These are phyloP conservation scores for Epinotia ramella DNA, from an alignment of 2,888 invertebrate genomes.

Conservation along the genomic window DNA sequence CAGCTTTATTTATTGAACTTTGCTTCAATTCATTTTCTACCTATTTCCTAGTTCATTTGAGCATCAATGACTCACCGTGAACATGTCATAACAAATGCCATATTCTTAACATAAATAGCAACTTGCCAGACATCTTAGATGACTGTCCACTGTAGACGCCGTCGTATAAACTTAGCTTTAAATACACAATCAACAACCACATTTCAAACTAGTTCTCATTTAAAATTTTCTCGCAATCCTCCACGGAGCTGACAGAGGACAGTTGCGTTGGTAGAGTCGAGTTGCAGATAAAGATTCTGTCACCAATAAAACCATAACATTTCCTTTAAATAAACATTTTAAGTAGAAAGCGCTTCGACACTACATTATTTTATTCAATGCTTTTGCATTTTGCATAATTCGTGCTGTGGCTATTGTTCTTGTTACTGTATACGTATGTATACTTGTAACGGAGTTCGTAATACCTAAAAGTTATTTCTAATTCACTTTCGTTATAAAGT, in stretches of 20 bases:
- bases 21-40: conserved; percentile 19
- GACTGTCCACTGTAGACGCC: conserved; percentile 37
- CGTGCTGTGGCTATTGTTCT: neutral
- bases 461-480: neutral
- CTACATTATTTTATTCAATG: conserved; percentile 21
- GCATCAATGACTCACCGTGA: conserved; percentile 39
- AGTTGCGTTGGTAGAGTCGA: conserved; percentile 49
- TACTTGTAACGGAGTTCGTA: neutral
- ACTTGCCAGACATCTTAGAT: conserved; percentile 35
- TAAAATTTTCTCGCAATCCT: conserved; percentile 51
- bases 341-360: neutral
- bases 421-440: neutral
- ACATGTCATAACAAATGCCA: conserved; percentile 39
- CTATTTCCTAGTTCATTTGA: conserved; percentile 35
- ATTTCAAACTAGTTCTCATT: conserved; percentile 49
- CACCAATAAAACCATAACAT: conserved; percentile 44
- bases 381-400: neutral
- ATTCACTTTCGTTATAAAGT: neutral
- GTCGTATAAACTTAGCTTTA: conserved; percentile 51
- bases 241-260: conserved; percentile 49
- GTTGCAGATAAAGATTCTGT: conserved; percentile 46
- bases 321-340: conserved; percentile 26
- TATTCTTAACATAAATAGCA: conserved; percentile 43
- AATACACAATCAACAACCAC: conserved; percentile 50
- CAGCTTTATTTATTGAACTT: conserved; percentile 22